Base-by-base conservation (phyloP, 2,113 vertebrate species). In the Passer domesticus region DNA sequence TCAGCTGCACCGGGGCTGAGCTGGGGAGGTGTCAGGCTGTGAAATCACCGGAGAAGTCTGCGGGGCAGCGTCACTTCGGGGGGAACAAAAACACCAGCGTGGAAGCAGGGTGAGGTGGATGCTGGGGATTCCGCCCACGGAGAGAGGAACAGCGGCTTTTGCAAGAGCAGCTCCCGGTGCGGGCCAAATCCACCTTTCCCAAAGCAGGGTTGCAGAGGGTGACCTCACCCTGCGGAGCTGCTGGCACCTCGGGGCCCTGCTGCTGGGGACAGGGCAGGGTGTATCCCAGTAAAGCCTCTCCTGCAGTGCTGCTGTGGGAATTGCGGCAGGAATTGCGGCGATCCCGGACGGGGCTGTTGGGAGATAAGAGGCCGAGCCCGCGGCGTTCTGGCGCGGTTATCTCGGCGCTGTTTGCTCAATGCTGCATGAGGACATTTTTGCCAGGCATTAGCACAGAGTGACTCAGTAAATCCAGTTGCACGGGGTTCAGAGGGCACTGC, bases 401-500 rank as follows among this genome's bases (percentile, higher is more conserved):
- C 92, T 68, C 4, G 0, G 50, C 6, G 0, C 52, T 59, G 89
- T 94, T 95, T 93, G 89, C 94, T 84, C 92, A 88, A 12, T 70
- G 89, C 91, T 91, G 83, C 11, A 14, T 73, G 19, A 94, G 89
- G 92, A 84, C 70, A 60, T 92, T 87, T 87, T 37, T 94, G 66
- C 75, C 11, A 8, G 77, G 91, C 56, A 0, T 80, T 75, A 72
- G 87, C 77, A 15, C 28, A 1, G 64, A 13, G 73, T 94, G 93
- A 89, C 62, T 97, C 93, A 89, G 49, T 77, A 24, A 39, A 91
- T 95, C 87, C 91, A 62, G 83, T 89, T 79, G 53, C 81, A 7
- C 74, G 1, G 77, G 93, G 92, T 94, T 89, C 89, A 56, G 52
- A 95, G 94, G 80, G 81, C 91, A 60, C 84, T 63, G 87, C 91